Evolutionary conservation across 2,113 vertebrate genomes (phyloP).

Genomic region (Suncus etruscus): DNA sequence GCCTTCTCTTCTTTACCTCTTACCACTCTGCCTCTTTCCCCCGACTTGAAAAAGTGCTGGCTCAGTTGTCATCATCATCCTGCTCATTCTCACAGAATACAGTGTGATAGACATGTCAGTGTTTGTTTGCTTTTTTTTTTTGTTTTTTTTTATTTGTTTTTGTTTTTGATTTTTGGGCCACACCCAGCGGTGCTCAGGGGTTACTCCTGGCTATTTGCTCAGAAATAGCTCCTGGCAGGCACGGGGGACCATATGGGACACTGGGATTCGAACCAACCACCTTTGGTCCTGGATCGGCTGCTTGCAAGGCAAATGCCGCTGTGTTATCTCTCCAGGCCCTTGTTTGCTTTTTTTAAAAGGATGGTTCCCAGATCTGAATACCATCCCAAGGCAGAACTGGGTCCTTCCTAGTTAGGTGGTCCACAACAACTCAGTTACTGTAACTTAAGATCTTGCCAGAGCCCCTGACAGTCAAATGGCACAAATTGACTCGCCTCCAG

Average conservation of each 20-base stretch:
- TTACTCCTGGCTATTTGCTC: too few relatives aligned
- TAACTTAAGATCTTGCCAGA: neutral
- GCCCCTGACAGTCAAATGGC: neutral
- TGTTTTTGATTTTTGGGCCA: too few relatives aligned
- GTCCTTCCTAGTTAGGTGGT: neutral
- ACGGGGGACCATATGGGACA: too few relatives aligned
- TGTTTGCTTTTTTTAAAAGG: neutral
- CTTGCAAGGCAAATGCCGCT: too few relatives aligned
- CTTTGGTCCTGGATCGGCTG: too few relatives aligned
- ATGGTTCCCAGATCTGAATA: neutral
- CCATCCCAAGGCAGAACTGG: neutral
- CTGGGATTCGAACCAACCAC: too few relatives aligned
- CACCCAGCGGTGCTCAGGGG: too few relatives aligned
- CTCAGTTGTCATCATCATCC: neutral
- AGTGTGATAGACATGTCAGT: neutral
- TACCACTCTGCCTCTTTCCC: neutral
- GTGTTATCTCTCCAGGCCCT: too few relatives aligned
- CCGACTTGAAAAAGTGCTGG: neutral
- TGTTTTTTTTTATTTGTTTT: too few relatives aligned
- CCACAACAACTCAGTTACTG: neutral
- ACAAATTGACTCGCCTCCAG: neutral
- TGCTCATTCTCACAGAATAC: neutral
- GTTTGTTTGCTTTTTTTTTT: neutral
- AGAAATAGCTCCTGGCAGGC: too few relatives aligned
- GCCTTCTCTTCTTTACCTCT: neutral